Evolutionary conservation across 2,113 vertebrate genomes (phyloP), one percentile per base, ranked within the genome.

Genomic region (Oncorhynchus kisutch): DNA sequence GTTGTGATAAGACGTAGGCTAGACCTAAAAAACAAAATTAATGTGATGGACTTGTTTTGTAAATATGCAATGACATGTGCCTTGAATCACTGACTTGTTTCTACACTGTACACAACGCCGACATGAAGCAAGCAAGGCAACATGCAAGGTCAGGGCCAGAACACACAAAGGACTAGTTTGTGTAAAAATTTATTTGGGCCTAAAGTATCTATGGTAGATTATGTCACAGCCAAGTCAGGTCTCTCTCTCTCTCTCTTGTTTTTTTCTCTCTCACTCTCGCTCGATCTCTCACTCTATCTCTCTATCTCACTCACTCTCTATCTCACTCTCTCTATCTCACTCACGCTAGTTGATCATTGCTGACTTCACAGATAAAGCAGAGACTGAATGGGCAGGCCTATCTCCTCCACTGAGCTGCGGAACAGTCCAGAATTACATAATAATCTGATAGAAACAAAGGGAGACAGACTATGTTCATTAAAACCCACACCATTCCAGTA

Each of bases 361-460:
- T 14, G 1, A 12, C 73, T 72, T 39, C 31, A 22, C 24, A 65
- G 62, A 74, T 45, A 3, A 45, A 11, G 39, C 39, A 45, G 39
- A 11, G 39, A 3, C 9, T 45, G 39, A 12, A 9, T 45, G 2
- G 39, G 9, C 39, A 11, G 39, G 39, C 54, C 16, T 57, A 14
- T 57, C 54, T 67, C 29, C 78, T 75, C 74, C 81, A 66, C 49
- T 67, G 74, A 59, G 1, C 4, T 49, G 67, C 74, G 66, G 74
- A 45, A 45, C 39, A 45, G 39, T 3, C 70, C 27, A n/a, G 74
- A 57, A 77, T 89, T 88, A 68, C 82, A 82, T 87, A 88, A 88
- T 72, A 82, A 81, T 89, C 74, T 72, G 86, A 91, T 86, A 74
- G 88, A 87, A 76, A 88, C 81, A 87, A 86, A 78, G 80, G 75